Base-by-base conservation (phyloP, 2,113 vertebrate genomes). In the Trogon melanurus region DNA sequence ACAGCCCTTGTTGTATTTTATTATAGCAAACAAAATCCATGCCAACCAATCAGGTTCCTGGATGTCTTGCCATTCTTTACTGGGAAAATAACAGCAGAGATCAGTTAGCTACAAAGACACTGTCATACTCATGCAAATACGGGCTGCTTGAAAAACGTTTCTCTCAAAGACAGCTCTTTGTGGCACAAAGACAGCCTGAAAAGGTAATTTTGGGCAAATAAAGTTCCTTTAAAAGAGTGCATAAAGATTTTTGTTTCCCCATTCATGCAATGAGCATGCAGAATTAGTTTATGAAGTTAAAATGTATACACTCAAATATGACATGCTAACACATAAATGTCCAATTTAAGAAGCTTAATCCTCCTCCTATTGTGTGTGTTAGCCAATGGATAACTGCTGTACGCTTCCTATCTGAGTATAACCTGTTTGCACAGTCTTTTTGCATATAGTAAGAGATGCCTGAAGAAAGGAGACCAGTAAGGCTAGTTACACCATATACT, bases 1-100 rank as follows among this genome's bases (percentile, higher is more conserved):
- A 98, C 97, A 98, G 95, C 76, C 94, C 97, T 96, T 97, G 97
- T 97, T 98, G 97, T 96, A 97, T 97, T 97, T 98, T 97, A 97
- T 98, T 97, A 98, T 95, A 96, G 96, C 96, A 97, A 97, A 98
- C 93, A 97, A 96, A 97, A 97, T 97, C 92, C 92, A 95, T 97
- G 96, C 98, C 98, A 97, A 95, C 96, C 96, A 97, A 96, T 97
- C 90, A 84, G 69, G 64, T 95, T 96, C 65, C 91, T 97, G 92
- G 19, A 81, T 96, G 81, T 79, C 58, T 89, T 93, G 80, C 84
- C 65, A 38, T 89, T 91, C 86, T 95, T 93, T 82, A 93, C 88
- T 96, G 75, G 82, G 96, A 85, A 93, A 92, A 90, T 72, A 91
- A 74, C 88, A 95, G 75, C 27, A 11, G 78, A 93, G 84, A 96